phyloP scores from a whole-genome alignment of 2,113 vertebrate species.

The Xenopus laevis region DNA sequence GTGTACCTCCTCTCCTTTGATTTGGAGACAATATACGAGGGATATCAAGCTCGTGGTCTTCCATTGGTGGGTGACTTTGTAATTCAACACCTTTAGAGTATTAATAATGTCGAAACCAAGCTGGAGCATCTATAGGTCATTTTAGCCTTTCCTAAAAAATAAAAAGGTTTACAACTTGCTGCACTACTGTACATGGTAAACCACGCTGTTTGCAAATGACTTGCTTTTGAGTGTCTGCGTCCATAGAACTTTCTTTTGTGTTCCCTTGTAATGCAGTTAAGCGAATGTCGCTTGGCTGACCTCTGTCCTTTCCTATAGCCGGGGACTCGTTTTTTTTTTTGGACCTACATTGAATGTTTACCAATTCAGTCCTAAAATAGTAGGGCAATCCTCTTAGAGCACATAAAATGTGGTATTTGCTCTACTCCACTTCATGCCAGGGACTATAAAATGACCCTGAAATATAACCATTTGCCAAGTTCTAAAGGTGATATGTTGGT shows the following conservation, averaged over 20 bases:
- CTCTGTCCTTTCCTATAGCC: slow-evolving; percentile 29
- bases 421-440: slow-evolving; percentile 57
- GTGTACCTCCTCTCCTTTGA: too few relatives aligned
- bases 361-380: slow-evolving; percentile 27
- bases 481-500: slow-evolving; percentile 50
- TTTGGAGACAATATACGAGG: too few relatives aligned
- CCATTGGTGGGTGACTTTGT: too few relatives aligned
- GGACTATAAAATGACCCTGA: slow-evolving; percentile 52
- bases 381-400: slow-evolving; percentile 35
- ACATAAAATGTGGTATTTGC: slow-evolving; percentile 59
- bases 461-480: slow-evolving; percentile 51
- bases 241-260: slow-evolving; percentile 10
- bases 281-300: slow-evolving; percentile 24
- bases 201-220: background rate
- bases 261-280: background rate
- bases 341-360: slow-evolving; percentile 34
- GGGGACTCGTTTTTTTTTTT: slow-evolving; percentile 12
- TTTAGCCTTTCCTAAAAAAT: too few relatives aligned
- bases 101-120: too few relatives aligned
- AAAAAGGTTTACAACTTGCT: background rate
- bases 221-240: background rate
- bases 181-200: background rate
- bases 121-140: too few relatives aligned
- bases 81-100: too few relatives aligned
- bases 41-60: too few relatives aligned